Conservation (phyloP, 2,888 invertebrate genomes). For the Unio pictorum region DNA sequence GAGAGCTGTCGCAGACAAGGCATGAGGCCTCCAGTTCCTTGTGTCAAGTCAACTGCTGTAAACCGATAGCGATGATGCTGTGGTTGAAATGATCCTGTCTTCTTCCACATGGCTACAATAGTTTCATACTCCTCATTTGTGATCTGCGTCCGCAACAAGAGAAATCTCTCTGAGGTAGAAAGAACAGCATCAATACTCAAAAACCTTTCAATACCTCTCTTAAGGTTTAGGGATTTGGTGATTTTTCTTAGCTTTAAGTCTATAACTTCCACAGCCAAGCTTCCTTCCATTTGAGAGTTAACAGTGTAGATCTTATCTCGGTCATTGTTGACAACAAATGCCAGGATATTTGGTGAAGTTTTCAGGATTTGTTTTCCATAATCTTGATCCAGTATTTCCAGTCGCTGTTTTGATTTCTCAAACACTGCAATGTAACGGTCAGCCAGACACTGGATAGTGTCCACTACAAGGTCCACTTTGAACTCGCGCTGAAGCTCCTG, state of each 20-base stretch:
- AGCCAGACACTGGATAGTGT: conserved; percentile 21
- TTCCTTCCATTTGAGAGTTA: conserved; percentile 30
- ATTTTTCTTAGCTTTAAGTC: conserved; percentile 37
- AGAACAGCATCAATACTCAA: conserved; percentile 37
- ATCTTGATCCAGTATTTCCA: conserved; percentile 29
- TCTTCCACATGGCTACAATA: conserved; percentile 48
- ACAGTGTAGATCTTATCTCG: conserved; percentile 28
- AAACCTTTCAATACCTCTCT: conserved; percentile 35
- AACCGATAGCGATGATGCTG: conserved; percentile 54
- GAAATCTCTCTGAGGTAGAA: conserved; percentile 43
- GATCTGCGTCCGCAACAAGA: conserved; percentile 39
- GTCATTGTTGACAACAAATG: conserved; percentile 32
- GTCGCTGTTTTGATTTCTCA: conserved; percentile 24
- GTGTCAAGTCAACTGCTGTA: conserved; percentile 50
- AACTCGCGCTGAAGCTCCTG: conserved; percentile 20
- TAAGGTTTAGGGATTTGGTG: conserved; percentile 38
- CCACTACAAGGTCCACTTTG: conserved; percentile 29
- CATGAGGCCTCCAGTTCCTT: conserved; percentile 42
- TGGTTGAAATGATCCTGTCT: conserved; percentile 32
- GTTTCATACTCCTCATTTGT: conserved; percentile 51
- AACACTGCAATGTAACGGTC: conserved; percentile 30
- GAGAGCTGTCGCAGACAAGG: conserved; percentile 51
- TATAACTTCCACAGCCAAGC: conserved; percentile 32
- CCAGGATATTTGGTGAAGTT: conserved; percentile 36
- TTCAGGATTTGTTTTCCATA: conserved; percentile 23